Evolutionary conservation across 2,113 vertebrate genomes (phyloP).

Genomic region (Triplophysa dalaica): DNA sequence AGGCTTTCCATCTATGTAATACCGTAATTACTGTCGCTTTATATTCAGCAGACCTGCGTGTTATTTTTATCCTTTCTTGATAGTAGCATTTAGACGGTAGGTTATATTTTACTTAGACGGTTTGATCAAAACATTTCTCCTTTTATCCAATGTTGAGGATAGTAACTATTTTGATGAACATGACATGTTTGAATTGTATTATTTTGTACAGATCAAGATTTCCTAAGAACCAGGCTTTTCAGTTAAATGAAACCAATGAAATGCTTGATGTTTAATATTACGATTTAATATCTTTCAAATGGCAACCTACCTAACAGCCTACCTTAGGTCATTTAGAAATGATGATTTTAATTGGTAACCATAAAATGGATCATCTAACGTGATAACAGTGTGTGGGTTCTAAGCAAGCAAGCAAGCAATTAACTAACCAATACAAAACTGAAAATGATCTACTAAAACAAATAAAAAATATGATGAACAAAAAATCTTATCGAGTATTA

Average conservation of each 20-base stretch:
- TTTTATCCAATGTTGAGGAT: constrained; percentile 18
- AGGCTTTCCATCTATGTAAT: constrained; percentile 22
- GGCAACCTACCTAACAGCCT: background rate
- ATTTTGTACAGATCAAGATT: background rate
- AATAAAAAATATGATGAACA: background rate
- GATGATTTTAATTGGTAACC: background rate
- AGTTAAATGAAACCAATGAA: constrained; percentile 12
- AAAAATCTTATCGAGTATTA: background rate
- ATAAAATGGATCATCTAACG: constrained; percentile 15
- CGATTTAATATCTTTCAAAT: background rate
- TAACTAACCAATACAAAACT: background rate
- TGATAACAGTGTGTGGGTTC: background rate
- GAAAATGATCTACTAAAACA: background rate
- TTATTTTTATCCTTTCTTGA: constrained; percentile 10
- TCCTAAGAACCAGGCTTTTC: background rate
- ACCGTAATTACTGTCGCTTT: constrained; percentile 30
- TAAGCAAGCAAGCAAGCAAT: no score
- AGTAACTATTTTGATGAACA: background rate
- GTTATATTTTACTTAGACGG: constrained; percentile 28
- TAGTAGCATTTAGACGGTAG: constrained; percentile 17
- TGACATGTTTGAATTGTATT: background rate
- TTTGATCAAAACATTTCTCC: constrained; percentile 23
- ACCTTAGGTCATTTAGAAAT: background rate
- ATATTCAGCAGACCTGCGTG: constrained; percentile 22
- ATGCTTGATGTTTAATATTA: background rate